Base-by-base conservation (phyloP, 1,140 invertebrate species). In the Pseudomyrmex sp. region DNA sequence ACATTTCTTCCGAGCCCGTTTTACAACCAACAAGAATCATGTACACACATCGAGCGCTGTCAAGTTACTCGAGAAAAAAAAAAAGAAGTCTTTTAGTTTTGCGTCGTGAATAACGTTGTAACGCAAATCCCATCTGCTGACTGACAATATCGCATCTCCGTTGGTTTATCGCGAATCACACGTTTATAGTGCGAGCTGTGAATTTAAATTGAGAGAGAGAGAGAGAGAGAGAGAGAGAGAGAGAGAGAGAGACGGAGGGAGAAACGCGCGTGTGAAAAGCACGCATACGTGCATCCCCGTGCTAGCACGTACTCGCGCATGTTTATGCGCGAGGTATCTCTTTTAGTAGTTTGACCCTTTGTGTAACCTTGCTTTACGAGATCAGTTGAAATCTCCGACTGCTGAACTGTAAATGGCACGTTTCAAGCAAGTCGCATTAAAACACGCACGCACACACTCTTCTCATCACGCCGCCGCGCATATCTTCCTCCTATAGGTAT, bases 161-260 rank as follows among this genome's bases (percentile, higher is more conserved):
- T 58, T 58, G 63, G 50, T 58, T 77, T 77, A 77, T 69, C 50
- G n/a, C 13, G 35, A 80, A 80, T 80, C 76, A 50, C 20, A 18
- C 44, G 54, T 66, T 80, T 80, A 70, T 72, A 26, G 66, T 56
- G 76, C 66, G 44, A 58, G 66, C 44, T 80, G 76, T 80, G 76
- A 80, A 80, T 80, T 80, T 80, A 80, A 80, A 80, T 80, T 59
- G 76, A 80, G 76, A 80, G 46, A 48, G 76, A 35, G 35, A 35
- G 35, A 18, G 18, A 18, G 18, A 18, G 18, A 18, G 18, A 18
- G 66, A 80, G 23, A 48, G 66, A 80, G 68, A 80, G 76, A 35
- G 35, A 35, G 35, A 18, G 18, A 18, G 18, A 18, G 18, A 18
- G 18, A 18, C 5, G 0, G 66, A 80, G 23, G 58, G 66, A 80